These are phyloP conservation scores for Apamea crenata DNA, from an alignment of 2,888 invertebrate genomes.

Conservation along the genomic window DNA sequence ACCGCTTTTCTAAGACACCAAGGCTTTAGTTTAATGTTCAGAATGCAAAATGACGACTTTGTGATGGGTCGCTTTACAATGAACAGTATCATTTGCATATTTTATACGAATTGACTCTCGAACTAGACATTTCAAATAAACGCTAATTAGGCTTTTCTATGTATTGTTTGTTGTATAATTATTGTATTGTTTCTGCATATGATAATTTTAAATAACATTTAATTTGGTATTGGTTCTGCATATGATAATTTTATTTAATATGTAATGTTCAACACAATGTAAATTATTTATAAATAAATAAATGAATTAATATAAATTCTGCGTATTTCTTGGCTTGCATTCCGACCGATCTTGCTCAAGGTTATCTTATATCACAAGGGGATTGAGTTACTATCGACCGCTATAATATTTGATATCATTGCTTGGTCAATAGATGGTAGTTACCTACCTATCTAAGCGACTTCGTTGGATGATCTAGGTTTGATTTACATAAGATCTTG, in stretches of 20 bases:
- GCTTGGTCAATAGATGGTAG: neutral
- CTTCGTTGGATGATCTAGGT: neutral
- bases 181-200: too few species aligned
- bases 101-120: too few species aligned
- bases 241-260: too few species aligned
- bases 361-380: neutral
- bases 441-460: neutral
- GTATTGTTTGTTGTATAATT: too few species aligned
- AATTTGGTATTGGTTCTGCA: too few species aligned
- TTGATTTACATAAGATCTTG: neutral
- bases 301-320: too few species aligned
- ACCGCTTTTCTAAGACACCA: too few species aligned
- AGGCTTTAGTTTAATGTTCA: neutral
- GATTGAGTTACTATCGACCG: slow-evolving; percentile 18
- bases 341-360: slow-evolving; percentile 15
- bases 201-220: too few species aligned
- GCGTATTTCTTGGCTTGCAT: neutral
- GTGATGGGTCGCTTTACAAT: neutral
- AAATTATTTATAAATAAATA: too few species aligned
- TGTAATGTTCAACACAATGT: too few species aligned
- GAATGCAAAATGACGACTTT: neutral
- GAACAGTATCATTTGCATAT: neutral
- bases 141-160: too few species aligned
- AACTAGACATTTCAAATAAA: too few species aligned
- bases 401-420: slow-evolving; percentile 20